Evolutionary conservation across 2,797 vertebrate species (phyloP), one percentile per base, ranked within the genome.

Genomic region (Takifugu rubripes): DNA sequence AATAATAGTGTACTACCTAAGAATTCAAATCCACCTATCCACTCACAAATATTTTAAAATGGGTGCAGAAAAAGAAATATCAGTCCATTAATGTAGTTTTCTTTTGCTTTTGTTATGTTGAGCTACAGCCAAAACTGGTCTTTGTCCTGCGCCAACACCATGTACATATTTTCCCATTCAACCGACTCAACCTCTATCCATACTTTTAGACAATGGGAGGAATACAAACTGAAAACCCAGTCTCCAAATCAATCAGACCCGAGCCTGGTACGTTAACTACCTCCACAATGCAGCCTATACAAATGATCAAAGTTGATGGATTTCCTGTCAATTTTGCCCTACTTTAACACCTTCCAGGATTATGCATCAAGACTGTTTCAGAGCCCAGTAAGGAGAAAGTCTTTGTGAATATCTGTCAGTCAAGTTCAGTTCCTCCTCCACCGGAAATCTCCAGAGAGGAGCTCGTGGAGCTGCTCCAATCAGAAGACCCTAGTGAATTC

Each of bases 341-440:
- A 0, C 5, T 24, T 7, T 5, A 4, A 1, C 16, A 0, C 5
- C 12, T 52, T 1, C 12, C 72, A 97, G 94, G 94, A 42, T 86
- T 95, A 64, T 97, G 95, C 75, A 86, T 96, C 51, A 97, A 97
- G 84, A 95, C 94, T 0, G 60, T 68, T 14, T 84, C 88, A 0
- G 68, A 88, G 54, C 56, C 81, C 0, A 79, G 79, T 48, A 88
- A 90, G 16, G 70, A 84, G 64, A 96, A 97, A 70, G 77, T 94
- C 31, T 97, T 97, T 31, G 79, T 97, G 57, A 97, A 97, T 62
- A 85, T 96, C 77, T 97, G 94, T 71, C 92, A 93, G 61, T 95
- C 94, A 0, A 64, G 79, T 24, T 87, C 89, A 0, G 91, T 97
- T 62, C 95, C 95, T 0, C 79, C 89, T 0, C 93, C 95, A 0